These are phyloP conservation scores for Linurgus olivaceus DNA, from an alignment of 2,797 vertebrate species.

Conservation along the genomic window DNA sequence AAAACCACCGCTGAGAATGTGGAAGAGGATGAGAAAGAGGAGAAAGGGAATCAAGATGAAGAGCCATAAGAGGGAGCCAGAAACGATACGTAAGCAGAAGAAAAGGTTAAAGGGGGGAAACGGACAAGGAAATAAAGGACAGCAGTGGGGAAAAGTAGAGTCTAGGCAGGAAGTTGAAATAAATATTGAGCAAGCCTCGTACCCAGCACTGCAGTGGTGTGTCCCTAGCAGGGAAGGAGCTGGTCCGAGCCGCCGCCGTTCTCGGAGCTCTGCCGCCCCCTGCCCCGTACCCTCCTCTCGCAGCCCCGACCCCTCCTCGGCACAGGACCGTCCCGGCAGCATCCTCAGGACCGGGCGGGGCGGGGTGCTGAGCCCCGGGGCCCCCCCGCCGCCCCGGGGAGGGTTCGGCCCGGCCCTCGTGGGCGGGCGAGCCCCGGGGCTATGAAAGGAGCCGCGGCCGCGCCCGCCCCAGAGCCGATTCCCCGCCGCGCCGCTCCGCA, in stretches of 20 bases:
- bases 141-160: not conserved
- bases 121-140: not conserved
- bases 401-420: not conserved
- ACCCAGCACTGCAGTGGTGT: not conserved
- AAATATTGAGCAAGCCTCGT: not conserved
- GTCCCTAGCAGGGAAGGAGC: not conserved
- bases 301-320: too few relatives aligned
- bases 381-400: not conserved
- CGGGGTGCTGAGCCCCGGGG: not conserved
- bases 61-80: not conserved
- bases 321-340: not conserved
- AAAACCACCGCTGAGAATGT: accelerated
- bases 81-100: not conserved
- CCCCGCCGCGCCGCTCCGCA: conserved; percentile 7
- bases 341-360: not conserved
- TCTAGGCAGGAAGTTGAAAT: not conserved
- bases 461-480: not conserved
- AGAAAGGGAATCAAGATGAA: not conserved
- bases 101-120: not conserved
- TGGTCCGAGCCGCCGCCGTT: not conserved
- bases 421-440: not conserved
- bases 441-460: conserved; percentile 1
- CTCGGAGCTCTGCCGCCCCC: not conserved
- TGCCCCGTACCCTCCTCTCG: not conserved
- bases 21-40: not conserved